Evolutionary conservation across 1,140 invertebrate species (phyloP), one percentile per base, ranked within the genome.

Genomic region (Drosophila nebulosa): DNA sequence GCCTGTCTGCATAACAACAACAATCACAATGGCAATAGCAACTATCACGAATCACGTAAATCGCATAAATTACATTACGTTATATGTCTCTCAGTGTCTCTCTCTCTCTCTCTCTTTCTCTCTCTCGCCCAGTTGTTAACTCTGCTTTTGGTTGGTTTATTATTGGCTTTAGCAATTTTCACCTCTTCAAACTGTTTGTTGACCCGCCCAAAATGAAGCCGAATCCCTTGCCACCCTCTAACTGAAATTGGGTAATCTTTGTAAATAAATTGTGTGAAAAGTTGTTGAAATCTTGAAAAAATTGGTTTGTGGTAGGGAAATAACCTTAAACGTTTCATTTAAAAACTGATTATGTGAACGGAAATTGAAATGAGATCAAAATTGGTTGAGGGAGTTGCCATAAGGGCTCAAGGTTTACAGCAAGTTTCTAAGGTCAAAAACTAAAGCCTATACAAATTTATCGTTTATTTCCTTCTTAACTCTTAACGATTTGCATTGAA

Each of bases 141-240:
- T 36, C 12, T 53, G 9, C 7, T 59, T 36, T 59, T 52, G 60
- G 42, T 50, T 60, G 50, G 53, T 58, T 78, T 85, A 81, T 86
- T 85, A 81, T 86, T 85, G 78, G 81, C 81, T 81, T 51, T 72
- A 55, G 61, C 85, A 65, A 85, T 85, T 85, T 81, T 75, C 81
- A 52, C 22, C 50, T 14, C 1, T 52, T 62, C 24, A 42, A 21
- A 21, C 61, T 81, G 69, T 78, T 80, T 63, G 74, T 71, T 78
- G 77, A 76, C 66, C 64, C 70, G 69, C 65, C 77, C 77, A 66
- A 26, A 26, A 22, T 21, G 30, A 18, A 18, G 18, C 16, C 39
- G 16, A 46, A 21, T 21, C 18, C 7, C 39, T 18, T 42, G 14
- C 39, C 39, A 46, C 39, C 39, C 39, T 18, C 16, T 46, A 58